A percentile compares a stretch with the other conserved stretches of the same genome.
phyloP scores from a whole-genome alignment of 1,140 invertebrate species.

The Tenebrio molitor region DNA sequence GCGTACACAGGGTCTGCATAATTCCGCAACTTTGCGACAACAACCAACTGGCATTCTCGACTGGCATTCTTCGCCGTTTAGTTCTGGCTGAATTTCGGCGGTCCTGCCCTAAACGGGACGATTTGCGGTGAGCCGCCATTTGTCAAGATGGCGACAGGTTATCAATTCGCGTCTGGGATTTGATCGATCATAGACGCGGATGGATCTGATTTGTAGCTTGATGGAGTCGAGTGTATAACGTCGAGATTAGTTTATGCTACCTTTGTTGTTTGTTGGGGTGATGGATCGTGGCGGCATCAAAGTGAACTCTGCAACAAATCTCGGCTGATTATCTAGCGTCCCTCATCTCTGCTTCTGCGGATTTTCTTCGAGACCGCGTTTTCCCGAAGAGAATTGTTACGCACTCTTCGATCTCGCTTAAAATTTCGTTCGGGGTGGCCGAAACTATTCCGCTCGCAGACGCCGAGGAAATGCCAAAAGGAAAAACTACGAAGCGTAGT shows the following conservation, averaged over 20 bases:
- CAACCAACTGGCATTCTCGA: too few species aligned
- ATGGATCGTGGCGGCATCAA: neutral
- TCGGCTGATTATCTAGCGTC: neutral
- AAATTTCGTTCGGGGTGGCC: too few species aligned
- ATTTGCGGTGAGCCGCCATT: neutral
- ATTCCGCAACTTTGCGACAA: too few species aligned
- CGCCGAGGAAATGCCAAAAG: neutral
- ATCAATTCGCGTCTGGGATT: neutral
- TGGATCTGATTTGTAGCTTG: constrained; percentile 25
- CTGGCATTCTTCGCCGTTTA: too few species aligned
- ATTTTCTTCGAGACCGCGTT: neutral
- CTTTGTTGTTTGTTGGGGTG: constrained; percentile 7
- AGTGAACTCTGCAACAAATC: constrained; percentile 13
- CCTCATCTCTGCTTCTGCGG: neutral
- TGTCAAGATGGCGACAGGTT: constrained; percentile 19
- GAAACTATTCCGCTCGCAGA: neutral
- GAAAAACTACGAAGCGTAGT: neutral
- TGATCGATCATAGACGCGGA: constrained; percentile 16
- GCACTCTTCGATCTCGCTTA: too few species aligned
- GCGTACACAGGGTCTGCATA: too few species aligned
- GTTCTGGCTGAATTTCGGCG: too few species aligned
- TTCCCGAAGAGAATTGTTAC: neutral
- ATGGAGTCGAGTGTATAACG: constrained; percentile 22
- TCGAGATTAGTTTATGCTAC: constrained; percentile 12
- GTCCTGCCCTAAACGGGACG: too few species aligned